Conservation (phyloP, 2,797 vertebrate species). For the Muscicapa comitata region DNA sequence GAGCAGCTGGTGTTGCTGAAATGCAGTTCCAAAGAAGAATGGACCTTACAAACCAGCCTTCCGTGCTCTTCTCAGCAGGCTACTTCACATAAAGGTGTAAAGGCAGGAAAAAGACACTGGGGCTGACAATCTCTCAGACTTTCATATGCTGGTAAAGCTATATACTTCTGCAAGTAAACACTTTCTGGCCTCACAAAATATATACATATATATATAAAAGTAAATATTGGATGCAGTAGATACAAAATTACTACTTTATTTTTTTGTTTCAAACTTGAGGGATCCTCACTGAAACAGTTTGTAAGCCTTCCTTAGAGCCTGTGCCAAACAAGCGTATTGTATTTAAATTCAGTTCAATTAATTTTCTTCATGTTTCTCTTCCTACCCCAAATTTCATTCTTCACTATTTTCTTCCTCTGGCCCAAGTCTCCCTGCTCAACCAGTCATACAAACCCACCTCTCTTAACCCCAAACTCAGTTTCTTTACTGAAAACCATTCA, state of each 20-base stretch:
- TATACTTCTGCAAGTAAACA: background rate
- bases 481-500: background rate
- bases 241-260: background rate
- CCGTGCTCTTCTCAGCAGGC: background rate
- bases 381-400: background rate
- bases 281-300: background rate
- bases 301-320: background rate
- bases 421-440: background rate
- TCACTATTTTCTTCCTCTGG: background rate
- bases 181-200: background rate
- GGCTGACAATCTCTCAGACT: accelerated
- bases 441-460: background rate
- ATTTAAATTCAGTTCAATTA: background rate
- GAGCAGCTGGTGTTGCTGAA: background rate
- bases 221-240: background rate
- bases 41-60: background rate
- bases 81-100: background rate
- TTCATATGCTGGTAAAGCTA: background rate
- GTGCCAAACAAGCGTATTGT: background rate
- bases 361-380: background rate
- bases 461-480: background rate
- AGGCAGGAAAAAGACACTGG: background rate
- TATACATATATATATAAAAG: no score
- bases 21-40: background rate
- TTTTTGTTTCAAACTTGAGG: background rate